These are phyloP conservation scores for Lampris incognitus DNA, from an alignment of 2,113 vertebrate genomes.

Conservation along the genomic window DNA sequence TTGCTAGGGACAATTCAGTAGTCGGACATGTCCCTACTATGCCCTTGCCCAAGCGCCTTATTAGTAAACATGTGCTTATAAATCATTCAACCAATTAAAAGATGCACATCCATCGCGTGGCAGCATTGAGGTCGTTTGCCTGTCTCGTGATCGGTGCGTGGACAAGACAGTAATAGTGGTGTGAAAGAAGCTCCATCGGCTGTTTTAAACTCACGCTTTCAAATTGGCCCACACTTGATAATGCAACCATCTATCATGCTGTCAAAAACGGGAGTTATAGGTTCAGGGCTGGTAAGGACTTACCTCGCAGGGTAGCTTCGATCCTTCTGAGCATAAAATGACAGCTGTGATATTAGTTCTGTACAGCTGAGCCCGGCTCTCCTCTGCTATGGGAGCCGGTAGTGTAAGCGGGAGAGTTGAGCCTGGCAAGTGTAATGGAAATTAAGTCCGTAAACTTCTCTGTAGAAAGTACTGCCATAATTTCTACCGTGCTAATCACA, in stretches of 20 bases:
- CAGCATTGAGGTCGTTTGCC: constrained; percentile 35
- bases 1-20: no score
- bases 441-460: background rate
- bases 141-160: constrained; percentile 5
- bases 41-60: no score
- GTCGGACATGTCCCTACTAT: no score
- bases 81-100: constrained; percentile 32
- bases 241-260: constrained; percentile 57
- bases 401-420: background rate
- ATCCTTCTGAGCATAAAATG: constrained; percentile 67
- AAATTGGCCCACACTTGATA: constrained; percentile 54
- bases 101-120: constrained; percentile 39
- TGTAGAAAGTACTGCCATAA: background rate
- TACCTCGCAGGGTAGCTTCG: constrained; percentile 48
- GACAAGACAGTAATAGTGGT: constrained; percentile 26
- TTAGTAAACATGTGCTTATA: no score
- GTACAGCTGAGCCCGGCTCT: constrained; percentile 41
- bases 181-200: constrained; percentile 22
- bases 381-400: constrained; percentile 10
- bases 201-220: constrained; percentile 52
- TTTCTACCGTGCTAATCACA: constrained; percentile 33
- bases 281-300: constrained; percentile 50
- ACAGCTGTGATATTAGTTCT: constrained; percentile 68
- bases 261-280: constrained; percentile 48
- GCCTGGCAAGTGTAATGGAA: background rate